Conservation (phyloP, 2,113 vertebrate genomes). For the Colossoma macropomum region DNA sequence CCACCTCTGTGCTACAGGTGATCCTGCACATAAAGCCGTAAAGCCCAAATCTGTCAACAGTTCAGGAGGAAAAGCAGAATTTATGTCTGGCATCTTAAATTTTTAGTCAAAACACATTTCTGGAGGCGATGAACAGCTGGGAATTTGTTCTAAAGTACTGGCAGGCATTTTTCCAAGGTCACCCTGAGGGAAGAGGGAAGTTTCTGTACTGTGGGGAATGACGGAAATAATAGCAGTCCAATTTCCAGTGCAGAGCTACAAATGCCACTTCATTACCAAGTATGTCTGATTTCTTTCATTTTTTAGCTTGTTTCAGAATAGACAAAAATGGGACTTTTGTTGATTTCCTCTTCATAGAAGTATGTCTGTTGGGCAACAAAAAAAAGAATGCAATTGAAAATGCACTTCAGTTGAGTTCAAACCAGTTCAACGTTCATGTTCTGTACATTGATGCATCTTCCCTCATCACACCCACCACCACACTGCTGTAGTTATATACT, state of each 20-base stretch:
- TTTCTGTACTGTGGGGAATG: slow-evolving; percentile 5
- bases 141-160: slow-evolving; percentile 11
- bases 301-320: background rate
- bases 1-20: background rate
- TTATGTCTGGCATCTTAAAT: background rate
- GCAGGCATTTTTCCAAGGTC: slow-evolving; percentile 10
- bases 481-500: too few relatives aligned
- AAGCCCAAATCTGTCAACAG: background rate
- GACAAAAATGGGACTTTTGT: background rate
- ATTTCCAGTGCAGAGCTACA: background rate
- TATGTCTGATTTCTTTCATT: slow-evolving; percentile 1
- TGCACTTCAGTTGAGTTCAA: background rate
- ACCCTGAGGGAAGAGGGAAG: slow-evolving; percentile 11
- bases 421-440: background rate
- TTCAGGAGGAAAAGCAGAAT: background rate
- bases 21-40: background rate
- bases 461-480: too few relatives aligned
- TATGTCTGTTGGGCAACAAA: background rate
- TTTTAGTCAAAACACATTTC: slow-evolving; percentile 6
- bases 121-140: slow-evolving; percentile 14
- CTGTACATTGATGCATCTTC: too few relatives aligned
- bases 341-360: background rate
- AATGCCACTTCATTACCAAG: slow-evolving; percentile 20
- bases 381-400: background rate
- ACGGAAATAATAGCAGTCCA: slow-evolving; percentile 4